Evolutionary conservation across 1,140 invertebrate species (phyloP).

Genomic region (Nymphalis io): DNA sequence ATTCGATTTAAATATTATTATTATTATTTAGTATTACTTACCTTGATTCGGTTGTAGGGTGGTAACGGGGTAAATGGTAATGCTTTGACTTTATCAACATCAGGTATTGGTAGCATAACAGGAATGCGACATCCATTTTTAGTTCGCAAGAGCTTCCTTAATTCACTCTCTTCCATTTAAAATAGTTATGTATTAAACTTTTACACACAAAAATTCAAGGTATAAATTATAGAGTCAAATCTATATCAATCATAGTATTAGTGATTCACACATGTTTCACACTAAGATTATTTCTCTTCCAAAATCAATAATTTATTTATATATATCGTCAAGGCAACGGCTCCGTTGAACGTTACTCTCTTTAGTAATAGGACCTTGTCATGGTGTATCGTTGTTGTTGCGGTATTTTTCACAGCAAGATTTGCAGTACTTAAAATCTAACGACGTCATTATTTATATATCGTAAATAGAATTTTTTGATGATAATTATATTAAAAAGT

Average conservation of each 20-base stretch:
- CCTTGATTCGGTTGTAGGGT: slow-evolving; percentile 73
- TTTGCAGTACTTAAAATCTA: no score
- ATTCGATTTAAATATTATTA: slow-evolving; percentile 3
- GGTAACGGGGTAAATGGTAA: slow-evolving; percentile 71
- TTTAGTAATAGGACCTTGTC: no score
- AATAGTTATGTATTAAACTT: not conserved
- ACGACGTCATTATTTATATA: no score
- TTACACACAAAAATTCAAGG: no score
- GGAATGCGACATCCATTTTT: slow-evolving; percentile 74
- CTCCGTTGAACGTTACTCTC: no score
- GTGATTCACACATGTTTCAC: no score
- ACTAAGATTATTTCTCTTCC: not conserved
- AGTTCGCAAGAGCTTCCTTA: slow-evolving; percentile 66
- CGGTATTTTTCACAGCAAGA: no score
- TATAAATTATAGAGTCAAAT: no score
- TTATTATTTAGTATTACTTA: slow-evolving; percentile 38
- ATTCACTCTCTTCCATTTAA: slow-evolving; percentile 68
- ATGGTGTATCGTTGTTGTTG: no score
- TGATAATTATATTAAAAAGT: no score
- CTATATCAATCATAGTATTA: no score
- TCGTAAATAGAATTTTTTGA: no score
- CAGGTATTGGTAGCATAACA: slow-evolving; percentile 68
- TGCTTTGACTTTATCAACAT: slow-evolving; percentile 69
- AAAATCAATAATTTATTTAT: slow-evolving; percentile 15
- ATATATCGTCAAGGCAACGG: slow-evolving; percentile 2